Base-by-base conservation (phyloP, 2,797 vertebrate species). In the Pangasius krempfi region DNA sequence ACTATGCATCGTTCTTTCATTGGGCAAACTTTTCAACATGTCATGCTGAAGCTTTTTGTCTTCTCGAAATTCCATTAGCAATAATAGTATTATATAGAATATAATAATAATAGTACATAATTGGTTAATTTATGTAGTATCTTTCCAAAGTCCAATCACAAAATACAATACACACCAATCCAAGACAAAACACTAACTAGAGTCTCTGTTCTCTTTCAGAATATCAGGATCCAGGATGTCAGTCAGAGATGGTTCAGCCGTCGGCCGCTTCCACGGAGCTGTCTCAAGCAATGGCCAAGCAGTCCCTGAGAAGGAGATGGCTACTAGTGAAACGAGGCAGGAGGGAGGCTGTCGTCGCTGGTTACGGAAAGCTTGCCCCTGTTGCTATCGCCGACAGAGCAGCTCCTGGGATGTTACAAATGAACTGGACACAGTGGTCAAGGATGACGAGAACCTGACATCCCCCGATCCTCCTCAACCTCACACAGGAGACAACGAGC, bases 211-310 rank as follows among this genome's bases (percentile, higher is more conserved):
- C 22, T 85, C 5, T 76, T 86, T 27, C 78, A 97, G 96, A 89
- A 96, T 96, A 94, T 94, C 95, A 87, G 92, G 92, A 40, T 95
- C 96, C 79, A 92, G 95, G 66, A 40, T 92, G 66, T 92, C 92
- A 40, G 91, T 93, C 0, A 93, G 95, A 92, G 89, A 84, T 33
- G 68, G 68, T 1, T 92, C 95, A 0, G 94, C 93, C 7, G 90
- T 96, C 1, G 96, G 96, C 7, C 95, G 96, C 62, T 97, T 95
- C 89, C 94, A 94, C 0, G 93, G 95, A 4, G 92, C 88, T 2
- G 88, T 93, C 33, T 86, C 92, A 0, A 91, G 92, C 81, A 95
- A 95, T 37, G 93, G 94, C 75, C 75, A 94, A 44, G 86, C 91
- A 33, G 93, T 95, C 56, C 93, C 44, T 0, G 91, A 95, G 5